Evolutionary conservation across 2,888 invertebrate species (phyloP).

Genomic region (Stenodema calcarata): DNA sequence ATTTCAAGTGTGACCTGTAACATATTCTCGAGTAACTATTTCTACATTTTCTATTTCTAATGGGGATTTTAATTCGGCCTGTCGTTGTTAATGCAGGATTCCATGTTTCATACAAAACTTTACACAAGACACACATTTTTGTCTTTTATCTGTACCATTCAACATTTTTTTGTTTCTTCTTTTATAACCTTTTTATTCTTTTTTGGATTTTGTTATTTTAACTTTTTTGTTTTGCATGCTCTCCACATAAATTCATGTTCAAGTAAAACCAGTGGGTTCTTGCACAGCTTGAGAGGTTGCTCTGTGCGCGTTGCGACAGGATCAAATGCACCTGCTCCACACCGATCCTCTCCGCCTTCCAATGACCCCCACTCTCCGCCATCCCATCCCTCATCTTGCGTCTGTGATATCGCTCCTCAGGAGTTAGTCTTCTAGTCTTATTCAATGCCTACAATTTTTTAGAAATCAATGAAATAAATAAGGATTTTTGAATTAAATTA

Average conservation of each 20-base stretch:
- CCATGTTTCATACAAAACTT: no score
- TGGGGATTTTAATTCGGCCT: no score
- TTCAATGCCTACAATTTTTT: not conserved
- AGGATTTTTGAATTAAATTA: not conserved
- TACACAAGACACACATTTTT: not conserved
- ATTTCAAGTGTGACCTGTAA: no score
- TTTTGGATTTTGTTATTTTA: conserved; percentile 43
- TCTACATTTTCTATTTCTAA: no score
- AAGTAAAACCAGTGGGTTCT: conserved; percentile 48
- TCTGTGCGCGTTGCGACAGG: conserved; percentile 74
- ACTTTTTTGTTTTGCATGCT: conserved; percentile 54
- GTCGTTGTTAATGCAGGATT: no score
- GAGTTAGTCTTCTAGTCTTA: not conserved
- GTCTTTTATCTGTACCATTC: conserved; percentile 13
- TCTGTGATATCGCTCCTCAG: not conserved
- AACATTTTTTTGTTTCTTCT: not conserved
- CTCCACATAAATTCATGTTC: conserved; percentile 29
- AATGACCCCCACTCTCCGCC: not conserved
- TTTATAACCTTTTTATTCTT: conserved; percentile 42
- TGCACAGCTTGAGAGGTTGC: conserved; percentile 75
- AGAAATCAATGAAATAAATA: not conserved
- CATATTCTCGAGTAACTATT: no score
- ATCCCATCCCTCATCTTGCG: not conserved
- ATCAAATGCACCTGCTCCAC: conserved; percentile 69
- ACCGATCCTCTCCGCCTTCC: conserved; percentile 51